Conservation (phyloP, 2,797 vertebrate genomes). For the Anolis apletophallus region DNA sequence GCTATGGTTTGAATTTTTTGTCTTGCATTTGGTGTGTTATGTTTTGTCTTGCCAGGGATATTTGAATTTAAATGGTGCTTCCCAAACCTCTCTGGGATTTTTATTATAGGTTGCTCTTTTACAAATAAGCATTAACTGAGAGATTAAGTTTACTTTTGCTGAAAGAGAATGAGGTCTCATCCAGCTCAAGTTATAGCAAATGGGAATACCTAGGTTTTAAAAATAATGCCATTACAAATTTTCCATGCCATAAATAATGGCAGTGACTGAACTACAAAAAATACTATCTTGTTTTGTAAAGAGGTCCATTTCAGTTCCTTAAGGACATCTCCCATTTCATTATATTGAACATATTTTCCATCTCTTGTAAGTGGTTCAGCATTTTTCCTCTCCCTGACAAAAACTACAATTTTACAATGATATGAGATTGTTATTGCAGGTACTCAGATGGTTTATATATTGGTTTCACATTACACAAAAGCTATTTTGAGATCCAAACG, state of each 20-base stretch:
- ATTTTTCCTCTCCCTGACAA: slow-evolving; percentile 21
- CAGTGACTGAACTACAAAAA: not conserved
- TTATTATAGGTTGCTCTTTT: not conserved
- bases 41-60: not conserved
- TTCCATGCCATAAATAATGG: not conserved
- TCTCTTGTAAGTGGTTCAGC: not conserved
- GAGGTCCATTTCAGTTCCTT: not conserved
- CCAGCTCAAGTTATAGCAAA: not conserved
- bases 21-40: not conserved
- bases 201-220: not conserved
- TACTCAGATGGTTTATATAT: slow-evolving; percentile 20
- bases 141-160: slow-evolving; percentile 10
- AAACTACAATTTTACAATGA: not conserved
- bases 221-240: not conserved
- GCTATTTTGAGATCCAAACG: slow-evolving; percentile 41
- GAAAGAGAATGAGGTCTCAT: slow-evolving; percentile 1
- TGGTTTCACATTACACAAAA: not conserved
- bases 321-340: not conserved
- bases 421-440: slow-evolving; percentile 31
- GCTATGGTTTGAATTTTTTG: not conserved
- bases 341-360: not conserved
- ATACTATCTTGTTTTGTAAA: not conserved
- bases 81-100: slow-evolving; percentile 30
- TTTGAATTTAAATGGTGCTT: slow-evolving; percentile 44
- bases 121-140: slow-evolving; percentile 3